Evolutionary conservation across 2,113 vertebrate species (phyloP), one percentile per base, ranked within the genome.

Genomic region (Dromiciops gliroides): DNA sequence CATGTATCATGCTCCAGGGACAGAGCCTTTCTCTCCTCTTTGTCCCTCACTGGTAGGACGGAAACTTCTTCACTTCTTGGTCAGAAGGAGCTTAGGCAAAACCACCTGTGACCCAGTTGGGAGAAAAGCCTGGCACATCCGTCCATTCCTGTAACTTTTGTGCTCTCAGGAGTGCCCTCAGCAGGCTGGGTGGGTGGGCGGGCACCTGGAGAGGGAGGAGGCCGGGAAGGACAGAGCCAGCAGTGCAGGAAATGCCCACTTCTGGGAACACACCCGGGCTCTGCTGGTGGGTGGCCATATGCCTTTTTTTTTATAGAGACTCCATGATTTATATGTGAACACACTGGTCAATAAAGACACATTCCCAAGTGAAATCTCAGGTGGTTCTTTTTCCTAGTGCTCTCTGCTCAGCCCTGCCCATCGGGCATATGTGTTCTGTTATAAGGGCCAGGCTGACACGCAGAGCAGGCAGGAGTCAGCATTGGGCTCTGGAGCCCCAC

Each of bases 1-100:
- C 89, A 9, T 5, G 97, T 96, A 96, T 67, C 93, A 89, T 91
- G 91, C 24, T 89, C 89, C 88, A 0, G 89, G 48, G 83, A 90
- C 83, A 92, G 83, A 92, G 90, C 96, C 92, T 90, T 94, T 22
- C 0, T 0, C 94, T 95, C 89, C 28, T 47, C 97, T 98, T 97
- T 93, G 90, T 94, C 0, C 51, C 67, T 6, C 9, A 0, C 89
- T 37, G 47, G 51, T 23, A 93, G 92, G 90, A 92, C 0, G 3
- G 94, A 92, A 96, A 25, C 60, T 92, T 47, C 50, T 0, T 93
- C 31, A 75, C 37, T 94, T 93, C 23, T 47, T 28, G 5, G 89
- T 49, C 89, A 89, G 83, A 89, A 89, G 1, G 44, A 89, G 47
- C 26, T 60, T 28, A 60, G 53, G 89, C 47, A 48, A 48, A 48